Base-by-base conservation (phyloP, 2,797 vertebrate genomes). In the Leucoraja ocellata region DNA sequence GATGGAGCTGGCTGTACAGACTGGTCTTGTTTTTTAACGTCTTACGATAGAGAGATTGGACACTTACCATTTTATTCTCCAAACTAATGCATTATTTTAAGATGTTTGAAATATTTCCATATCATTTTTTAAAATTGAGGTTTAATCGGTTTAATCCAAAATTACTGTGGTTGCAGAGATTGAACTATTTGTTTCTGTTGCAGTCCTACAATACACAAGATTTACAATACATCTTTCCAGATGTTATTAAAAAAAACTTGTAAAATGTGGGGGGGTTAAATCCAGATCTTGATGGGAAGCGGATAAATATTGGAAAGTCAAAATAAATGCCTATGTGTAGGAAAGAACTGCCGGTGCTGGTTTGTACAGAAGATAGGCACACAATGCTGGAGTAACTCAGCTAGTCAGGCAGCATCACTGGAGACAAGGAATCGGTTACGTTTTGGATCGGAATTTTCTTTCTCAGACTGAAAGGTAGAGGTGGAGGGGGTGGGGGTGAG, bases 141-240 rank as follows among this genome's bases (percentile, higher is more conserved):
- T 68, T 88, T 65, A 25, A 54, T 25, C 25, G 46, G 90, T 91
- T 92, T 76, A 54, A 36, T 46, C 39, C 90, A 92, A 92, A 74
- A 92, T 54, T 13, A n/a, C 90, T 74, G 90, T n/a, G 73, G 73
- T 74, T 92, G 32, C 23, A 76, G 90, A 73, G 54, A 92, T 92
- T 23, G 46, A 76, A 54, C 46, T 0, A 13, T 74, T 73, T 54
- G 28, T 91, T 91, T 54, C 71, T 76, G 36, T n/a, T 9, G 23
- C 68, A 28, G 39, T 92, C 23, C 36, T 76, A 21, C 25, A 90
- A 18, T 63, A 76, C 39, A 16, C 14, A 10, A 76, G 46, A 92
- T 92, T 76, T n/a, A 21, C 1, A 58, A 25, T 54, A 54, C 90
- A 58, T 58, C 46, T 92, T 92, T 92, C 90, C 90, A 92, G 90